Base-by-base conservation (phyloP, 1,140 invertebrate species). In the Microplitis demolitor region DNA sequence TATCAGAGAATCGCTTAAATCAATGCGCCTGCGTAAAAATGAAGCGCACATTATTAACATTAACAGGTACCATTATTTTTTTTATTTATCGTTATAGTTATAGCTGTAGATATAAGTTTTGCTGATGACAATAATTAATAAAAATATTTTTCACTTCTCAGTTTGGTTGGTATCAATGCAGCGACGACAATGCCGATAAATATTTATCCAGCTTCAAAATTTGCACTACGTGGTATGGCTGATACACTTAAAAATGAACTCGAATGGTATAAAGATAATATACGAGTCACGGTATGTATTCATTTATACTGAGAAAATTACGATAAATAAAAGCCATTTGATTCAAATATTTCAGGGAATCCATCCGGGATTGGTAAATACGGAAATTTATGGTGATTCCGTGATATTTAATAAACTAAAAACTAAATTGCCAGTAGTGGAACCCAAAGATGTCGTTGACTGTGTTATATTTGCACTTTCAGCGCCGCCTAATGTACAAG, bases 21-120 rank as follows among this genome's bases (percentile, higher is more conserved):
- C 87, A 6, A 91, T 92, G 90, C 82, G 79, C 66, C 83, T 87
- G 74, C 82, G 81, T n/a, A 80, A 83, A n/a, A 84, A 89, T 50
- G 84, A 89, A 78, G 91, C 91, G 11, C 90, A 91, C 76, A 87
- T 91, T 76, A 88, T 92, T 74, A 87, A 90, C 69, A 83, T 91
- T 50, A 90, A 88, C 83, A 91, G 90, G 86, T 87, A 51, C n/a
- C 9, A 35, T 9, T 4, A 33, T 80, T 76, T 33, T 66, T 35
- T 31, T 34, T 45, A 45, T 45, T 45, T 4, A 13, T 66, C 6
- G 0, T 6, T 66, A 50, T 24, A 24, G 24, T 24, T 0, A 39
- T 66, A 9, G 9, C 24, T 51, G 35, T 45, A 31, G 31, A 9
- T 16, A 62, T 45, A 14, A 4, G 24, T 66, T 50, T 53, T 67